Percentiles rank a stretch among this genome's conserved stretches.
These are phyloP conservation scores for Eudasyphora cyanicolor DNA, from an alignment of 2,888 invertebrate species.

Conservation along the genomic window DNA sequence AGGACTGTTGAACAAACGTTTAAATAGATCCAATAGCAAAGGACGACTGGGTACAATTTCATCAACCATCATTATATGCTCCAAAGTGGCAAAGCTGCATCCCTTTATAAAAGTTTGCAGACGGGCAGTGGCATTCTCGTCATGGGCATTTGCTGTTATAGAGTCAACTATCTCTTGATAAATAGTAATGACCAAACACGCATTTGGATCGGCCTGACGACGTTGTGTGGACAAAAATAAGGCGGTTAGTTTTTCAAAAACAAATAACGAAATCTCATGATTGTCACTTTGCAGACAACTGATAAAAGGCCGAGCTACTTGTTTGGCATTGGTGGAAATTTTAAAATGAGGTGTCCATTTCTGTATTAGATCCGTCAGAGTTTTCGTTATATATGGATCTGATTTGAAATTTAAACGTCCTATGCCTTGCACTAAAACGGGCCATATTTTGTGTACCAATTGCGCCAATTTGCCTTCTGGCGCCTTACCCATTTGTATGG, in stretches of 20 bases:
- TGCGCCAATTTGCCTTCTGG: conserved; percentile 79
- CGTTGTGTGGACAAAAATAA: conserved; percentile 77
- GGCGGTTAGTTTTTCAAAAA: conserved; percentile 75
- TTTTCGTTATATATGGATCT: conserved; percentile 81
- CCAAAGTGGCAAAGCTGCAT: conserved; percentile 73
- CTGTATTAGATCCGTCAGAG: conserved; percentile 80
- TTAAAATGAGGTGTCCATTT: conserved; percentile 80
- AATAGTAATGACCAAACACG: conserved; percentile 75
- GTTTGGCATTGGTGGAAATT: conserved; percentile 73
- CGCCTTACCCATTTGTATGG: conserved; percentile 80
- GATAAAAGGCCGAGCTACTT: conserved; percentile 76
- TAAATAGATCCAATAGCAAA: conserved; percentile 73
- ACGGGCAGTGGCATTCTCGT: conserved; percentile 63
- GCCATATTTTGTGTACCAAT: conserved; percentile 81
- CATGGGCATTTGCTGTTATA: conserved; percentile 39
- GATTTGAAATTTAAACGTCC: conserved; percentile 80
- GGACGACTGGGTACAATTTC: conserved; percentile 76
- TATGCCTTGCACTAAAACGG: conserved; percentile 81
- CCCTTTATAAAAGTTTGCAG: conserved; percentile 73
- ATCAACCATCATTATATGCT: conserved; percentile 79
- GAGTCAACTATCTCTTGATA: conserved; percentile 74
- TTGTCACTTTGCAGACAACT: conserved; percentile 74
- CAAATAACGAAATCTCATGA: conserved; percentile 71
- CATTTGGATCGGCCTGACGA: conserved; percentile 75
- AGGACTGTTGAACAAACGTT: conserved; percentile 67